These are phyloP conservation scores for Diorhabda elongata DNA, from an alignment of 1,140 invertebrate genomes.

Conservation along the genomic window DNA sequence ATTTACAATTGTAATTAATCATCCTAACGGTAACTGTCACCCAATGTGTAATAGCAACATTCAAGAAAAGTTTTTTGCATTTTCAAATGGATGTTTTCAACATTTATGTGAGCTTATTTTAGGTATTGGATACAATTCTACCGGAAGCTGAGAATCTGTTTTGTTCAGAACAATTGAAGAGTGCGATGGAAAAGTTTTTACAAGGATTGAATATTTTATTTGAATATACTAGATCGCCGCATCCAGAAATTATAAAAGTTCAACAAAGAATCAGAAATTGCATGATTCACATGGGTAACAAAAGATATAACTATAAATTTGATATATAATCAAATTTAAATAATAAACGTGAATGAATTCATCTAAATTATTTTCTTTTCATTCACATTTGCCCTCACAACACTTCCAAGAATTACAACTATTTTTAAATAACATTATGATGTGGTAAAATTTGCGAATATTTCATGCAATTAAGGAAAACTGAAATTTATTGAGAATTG, in stretches of 20 bases:
- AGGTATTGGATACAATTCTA: constrained; percentile 37
- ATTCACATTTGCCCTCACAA: too few species aligned
- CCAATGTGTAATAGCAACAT: too few species aligned
- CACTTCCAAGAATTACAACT: too few species aligned
- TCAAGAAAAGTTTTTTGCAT: too few species aligned
- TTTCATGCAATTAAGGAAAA: too few species aligned
- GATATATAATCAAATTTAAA: background rate
- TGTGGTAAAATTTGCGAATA: too few species aligned
- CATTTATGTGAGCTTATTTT: constrained; percentile 16
- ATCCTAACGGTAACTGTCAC: too few species aligned
- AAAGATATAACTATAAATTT: constrained; percentile 31
- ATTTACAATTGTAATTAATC: too few species aligned
- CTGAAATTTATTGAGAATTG: too few species aligned
- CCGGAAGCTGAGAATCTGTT: constrained; percentile 38
- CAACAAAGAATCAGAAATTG: constrained; percentile 41
- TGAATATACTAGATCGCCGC: constrained; percentile 38
- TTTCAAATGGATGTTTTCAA: constrained; percentile 2
- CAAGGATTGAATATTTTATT: constrained; percentile 36
- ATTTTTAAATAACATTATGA: too few species aligned
- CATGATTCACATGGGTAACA: constrained; percentile 42
- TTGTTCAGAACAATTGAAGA: constrained; percentile 25
- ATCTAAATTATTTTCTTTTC: too few species aligned
- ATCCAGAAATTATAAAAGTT: constrained; percentile 41
- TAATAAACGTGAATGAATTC: too few species aligned
- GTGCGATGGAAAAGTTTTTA: constrained; percentile 33